Conservation (phyloP, 35 echinoderm and acorn worm species). For the Eucidaris tribuloides region DNA sequence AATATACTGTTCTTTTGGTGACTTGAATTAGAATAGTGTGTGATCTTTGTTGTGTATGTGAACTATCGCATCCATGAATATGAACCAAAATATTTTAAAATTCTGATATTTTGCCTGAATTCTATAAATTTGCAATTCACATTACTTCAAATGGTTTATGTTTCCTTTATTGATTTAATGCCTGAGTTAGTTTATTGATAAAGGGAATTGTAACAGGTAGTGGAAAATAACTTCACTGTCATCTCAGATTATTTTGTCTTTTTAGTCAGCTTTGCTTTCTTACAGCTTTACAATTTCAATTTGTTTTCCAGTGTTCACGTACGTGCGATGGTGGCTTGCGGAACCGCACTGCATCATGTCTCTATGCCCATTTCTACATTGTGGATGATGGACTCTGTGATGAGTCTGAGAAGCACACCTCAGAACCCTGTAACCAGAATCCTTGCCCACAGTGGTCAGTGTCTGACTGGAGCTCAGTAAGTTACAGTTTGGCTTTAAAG, state of each 20-base stretch:
- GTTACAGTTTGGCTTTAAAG: too few relatives aligned
- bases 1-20: too few relatives aligned
- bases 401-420: background rate
- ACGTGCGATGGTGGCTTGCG: conserved; percentile 42
- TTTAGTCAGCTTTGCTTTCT: too few relatives aligned
- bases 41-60: too few relatives aligned
- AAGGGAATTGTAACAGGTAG: background rate
- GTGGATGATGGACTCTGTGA: conserved; percentile 37
- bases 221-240: background rate
- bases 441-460: conserved; percentile 44
- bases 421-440: conserved; percentile 45
- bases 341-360: conserved; percentile 44
- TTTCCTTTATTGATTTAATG: background rate
- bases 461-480: conserved; percentile 52
- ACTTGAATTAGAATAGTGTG: too few relatives aligned
- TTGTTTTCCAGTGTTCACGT: conserved; percentile 59
- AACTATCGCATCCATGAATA: too few relatives aligned
- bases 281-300: background rate
- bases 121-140: background rate
- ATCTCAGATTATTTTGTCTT: background rate
- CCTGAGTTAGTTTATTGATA: background rate
- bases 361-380: conserved; percentile 1
- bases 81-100: too few relatives aligned
- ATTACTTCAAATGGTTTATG: background rate
- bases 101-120: too few relatives aligned